A percentile compares a stretch with the other conserved stretches of the same genome.
Evolutionary conservation across 2,888 invertebrate genomes (phyloP).

Genomic region (Aethes cnicana): DNA sequence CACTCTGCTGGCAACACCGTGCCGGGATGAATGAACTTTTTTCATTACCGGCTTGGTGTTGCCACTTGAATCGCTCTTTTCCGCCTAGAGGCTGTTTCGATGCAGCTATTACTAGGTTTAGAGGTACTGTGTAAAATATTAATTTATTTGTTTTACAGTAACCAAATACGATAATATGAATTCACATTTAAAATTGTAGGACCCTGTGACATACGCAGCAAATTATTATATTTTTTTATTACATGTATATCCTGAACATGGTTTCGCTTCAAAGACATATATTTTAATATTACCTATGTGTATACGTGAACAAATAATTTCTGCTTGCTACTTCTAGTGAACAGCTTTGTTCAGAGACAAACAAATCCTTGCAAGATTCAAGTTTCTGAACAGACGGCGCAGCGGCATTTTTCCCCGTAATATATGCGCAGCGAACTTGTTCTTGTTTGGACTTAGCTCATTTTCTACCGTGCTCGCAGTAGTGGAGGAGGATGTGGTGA

Average conservation of each 20-base stretch:
- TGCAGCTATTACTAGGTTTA: not conserved
- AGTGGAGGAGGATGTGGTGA: too few species aligned
- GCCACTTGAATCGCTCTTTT: slow-evolving; percentile 28
- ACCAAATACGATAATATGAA: too few species aligned
- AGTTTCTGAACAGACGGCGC: slow-evolving; percentile 18
- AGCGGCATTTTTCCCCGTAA: slow-evolving; percentile 17
- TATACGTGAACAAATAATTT: not conserved
- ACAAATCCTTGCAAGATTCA: slow-evolving; percentile 16
- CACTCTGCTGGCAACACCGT: slow-evolving; percentile 17
- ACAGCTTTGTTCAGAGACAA: slow-evolving; percentile 5
- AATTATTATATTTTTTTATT: too few species aligned
- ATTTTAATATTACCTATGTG: not conserved
- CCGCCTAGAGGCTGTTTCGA: not conserved
- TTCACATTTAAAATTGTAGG: too few species aligned
- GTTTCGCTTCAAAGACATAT: too few species aligned
- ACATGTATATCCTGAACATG: too few species aligned
- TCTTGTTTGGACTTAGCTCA: slow-evolving; percentile 19
- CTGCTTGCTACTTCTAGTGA: not conserved
- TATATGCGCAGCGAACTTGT: slow-evolving; percentile 21
- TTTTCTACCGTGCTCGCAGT: slow-evolving; percentile 12
- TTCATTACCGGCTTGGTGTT: slow-evolving; percentile 32
- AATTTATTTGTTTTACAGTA: too few species aligned
- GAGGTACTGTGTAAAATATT: slow-evolving; percentile 1
- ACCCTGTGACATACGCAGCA: too few species aligned
- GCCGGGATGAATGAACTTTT: slow-evolving; percentile 34